Conservation (phyloP, 2,888 invertebrate genomes). For the Acanthosepion pharaonis region DNA sequence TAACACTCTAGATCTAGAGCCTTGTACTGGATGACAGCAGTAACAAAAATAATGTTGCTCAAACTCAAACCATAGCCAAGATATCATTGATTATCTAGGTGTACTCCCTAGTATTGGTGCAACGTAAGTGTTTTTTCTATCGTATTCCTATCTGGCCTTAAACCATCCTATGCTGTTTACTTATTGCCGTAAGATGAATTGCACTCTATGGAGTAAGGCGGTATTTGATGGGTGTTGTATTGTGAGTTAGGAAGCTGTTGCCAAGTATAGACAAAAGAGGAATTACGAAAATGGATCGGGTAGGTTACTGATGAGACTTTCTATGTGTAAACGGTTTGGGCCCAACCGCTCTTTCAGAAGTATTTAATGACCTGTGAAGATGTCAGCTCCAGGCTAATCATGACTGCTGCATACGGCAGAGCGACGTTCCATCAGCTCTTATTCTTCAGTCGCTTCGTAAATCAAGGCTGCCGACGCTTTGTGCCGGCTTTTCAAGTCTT, state of each 20-base stretch:
- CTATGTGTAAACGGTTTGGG: neutral
- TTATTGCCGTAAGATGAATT: no score
- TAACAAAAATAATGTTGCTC: no score
- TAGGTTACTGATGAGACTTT: neutral
- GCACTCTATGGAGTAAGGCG: no score
- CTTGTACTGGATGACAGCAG: no score
- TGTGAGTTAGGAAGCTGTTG: neutral
- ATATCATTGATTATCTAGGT: no score
- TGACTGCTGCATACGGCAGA: neutral
- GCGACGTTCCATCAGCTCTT: neutral
- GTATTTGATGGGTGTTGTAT: no score
- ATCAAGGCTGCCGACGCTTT: constrained; percentile 16
- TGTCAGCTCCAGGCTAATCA: neutral
- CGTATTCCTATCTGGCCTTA: no score
- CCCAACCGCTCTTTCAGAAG: neutral
- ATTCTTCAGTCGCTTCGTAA: neutral
- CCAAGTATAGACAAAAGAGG: neutral
- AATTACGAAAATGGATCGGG: neutral
- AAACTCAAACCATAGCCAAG: no score
- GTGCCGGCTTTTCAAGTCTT: neutral
- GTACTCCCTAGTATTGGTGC: no score
- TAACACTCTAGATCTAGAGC: no score
- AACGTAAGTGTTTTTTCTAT: no score
- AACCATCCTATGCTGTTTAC: no score
- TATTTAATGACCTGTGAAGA: constrained; percentile 15